phyloP scores from a whole-genome alignment of 2,797 vertebrate genomes.

The Adelosebastes latens region DNA sequence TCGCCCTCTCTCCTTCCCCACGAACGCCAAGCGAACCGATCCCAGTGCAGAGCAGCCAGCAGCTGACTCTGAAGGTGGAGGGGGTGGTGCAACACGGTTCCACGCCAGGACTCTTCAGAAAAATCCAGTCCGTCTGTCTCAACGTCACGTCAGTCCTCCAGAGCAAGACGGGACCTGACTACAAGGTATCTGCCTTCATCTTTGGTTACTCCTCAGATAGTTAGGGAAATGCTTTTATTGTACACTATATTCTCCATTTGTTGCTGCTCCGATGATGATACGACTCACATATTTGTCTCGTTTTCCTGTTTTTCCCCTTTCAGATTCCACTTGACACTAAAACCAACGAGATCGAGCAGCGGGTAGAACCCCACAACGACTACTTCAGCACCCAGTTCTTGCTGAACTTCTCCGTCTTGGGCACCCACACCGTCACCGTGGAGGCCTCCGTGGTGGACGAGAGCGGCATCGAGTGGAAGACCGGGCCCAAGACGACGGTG shows the following conservation, averaged over 20 bases:
- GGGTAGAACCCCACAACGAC: slow-evolving; percentile 97
- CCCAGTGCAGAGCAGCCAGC: slow-evolving; percentile 94
- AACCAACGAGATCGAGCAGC: slow-evolving; percentile 96
- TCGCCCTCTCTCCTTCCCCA: slow-evolving; percentile 94
- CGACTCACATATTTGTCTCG: background rate
- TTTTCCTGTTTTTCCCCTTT: background rate
- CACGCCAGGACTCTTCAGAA: slow-evolving; percentile 94
- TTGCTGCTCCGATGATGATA: background rate
- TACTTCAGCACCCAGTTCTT: slow-evolving; percentile 99
- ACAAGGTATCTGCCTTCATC: slow-evolving; percentile 83
- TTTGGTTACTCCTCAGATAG: background rate
- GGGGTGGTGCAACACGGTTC: slow-evolving; percentile 97
- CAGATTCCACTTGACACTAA: slow-evolving; percentile 90
- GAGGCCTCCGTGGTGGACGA: slow-evolving; percentile 96
- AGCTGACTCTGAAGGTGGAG: slow-evolving; percentile 95
- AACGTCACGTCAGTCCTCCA: slow-evolving; percentile 94
- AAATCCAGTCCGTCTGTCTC: slow-evolving; percentile 95
- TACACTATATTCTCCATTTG: background rate
- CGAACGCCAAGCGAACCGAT: slow-evolving; percentile 94
- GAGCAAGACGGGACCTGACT: slow-evolving; percentile 92
- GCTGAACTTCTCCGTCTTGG: slow-evolving; percentile 92
- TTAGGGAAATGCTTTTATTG: background rate
- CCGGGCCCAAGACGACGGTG: slow-evolving; percentile 92
- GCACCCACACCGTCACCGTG: slow-evolving; percentile 92
- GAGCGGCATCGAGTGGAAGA: slow-evolving; percentile 95